Conservation (phyloP, 2,113 vertebrate species). For the Sylvietta virens region DNA sequence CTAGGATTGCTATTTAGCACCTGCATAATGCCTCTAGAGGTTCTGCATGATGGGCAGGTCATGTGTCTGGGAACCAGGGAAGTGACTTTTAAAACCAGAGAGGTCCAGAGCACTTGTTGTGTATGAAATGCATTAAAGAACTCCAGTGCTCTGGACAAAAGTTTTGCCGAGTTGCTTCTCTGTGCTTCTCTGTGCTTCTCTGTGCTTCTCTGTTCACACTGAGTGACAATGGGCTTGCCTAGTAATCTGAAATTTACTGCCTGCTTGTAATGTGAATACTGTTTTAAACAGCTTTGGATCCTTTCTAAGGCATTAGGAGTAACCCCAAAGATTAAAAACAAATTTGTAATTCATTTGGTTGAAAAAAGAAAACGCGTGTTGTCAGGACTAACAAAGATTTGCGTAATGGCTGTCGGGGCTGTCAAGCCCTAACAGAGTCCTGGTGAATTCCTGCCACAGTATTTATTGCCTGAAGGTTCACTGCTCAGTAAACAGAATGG, state of each 20-base stretch:
- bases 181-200: neutral
- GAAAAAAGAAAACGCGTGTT: neutral
- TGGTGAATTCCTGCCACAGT: slow-evolving; percentile 9
- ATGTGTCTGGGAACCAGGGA: neutral
- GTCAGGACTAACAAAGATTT: slow-evolving; percentile 38
- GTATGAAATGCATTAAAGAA: neutral
- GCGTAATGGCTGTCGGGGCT: slow-evolving; percentile 1
- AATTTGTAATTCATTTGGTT: slow-evolving; percentile 52
- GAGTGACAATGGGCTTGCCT: neutral
- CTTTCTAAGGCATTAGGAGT: slow-evolving; percentile 11
- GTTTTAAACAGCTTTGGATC: slow-evolving; percentile 21
- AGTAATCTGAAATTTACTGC: slow-evolving; percentile 14
- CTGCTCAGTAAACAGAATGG: slow-evolving; percentile 28
- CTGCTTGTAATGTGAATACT: slow-evolving; percentile 13
- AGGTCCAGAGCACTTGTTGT: neutral
- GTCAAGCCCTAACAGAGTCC: slow-evolving; percentile 19
- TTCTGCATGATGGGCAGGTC: neutral
- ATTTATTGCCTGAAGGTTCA: slow-evolving; percentile 45
- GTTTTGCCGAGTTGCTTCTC: neutral
- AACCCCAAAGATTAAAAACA: slow-evolving; percentile 43
- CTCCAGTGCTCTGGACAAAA: neutral
- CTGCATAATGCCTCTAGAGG: neutral
- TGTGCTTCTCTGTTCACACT: neutral
- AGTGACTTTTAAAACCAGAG: neutral
- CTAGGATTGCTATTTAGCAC: neutral